Evolutionary conservation across 2,888 invertebrate genomes (phyloP).

Genomic region (Drosophila engyochracea): DNA sequence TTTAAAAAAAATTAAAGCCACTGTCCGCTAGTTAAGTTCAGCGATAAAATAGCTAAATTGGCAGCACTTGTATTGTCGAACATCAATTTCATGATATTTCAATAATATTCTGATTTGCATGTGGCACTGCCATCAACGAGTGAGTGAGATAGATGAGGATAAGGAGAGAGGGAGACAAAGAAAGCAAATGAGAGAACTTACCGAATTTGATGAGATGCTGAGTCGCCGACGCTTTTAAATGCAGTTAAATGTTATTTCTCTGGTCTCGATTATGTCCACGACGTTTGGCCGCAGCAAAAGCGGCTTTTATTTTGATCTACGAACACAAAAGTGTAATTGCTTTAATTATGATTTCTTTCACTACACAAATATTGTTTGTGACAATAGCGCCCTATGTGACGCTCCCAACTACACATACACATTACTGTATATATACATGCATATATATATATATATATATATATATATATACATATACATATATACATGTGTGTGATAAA

Average conservation of each 20-base stretch:
- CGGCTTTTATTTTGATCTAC: constrained; percentile 49
- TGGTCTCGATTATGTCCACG: constrained; percentile 15
- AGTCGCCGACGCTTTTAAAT: constrained; percentile 27
- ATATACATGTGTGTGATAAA: constrained; percentile 47
- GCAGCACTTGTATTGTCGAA: neutral
- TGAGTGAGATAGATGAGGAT: neutral
- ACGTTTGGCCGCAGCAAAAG: constrained; percentile 45
- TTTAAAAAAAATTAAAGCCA: neutral
- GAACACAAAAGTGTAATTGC: constrained; percentile 44
- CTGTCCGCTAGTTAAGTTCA: neutral
- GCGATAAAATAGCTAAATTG: neutral
- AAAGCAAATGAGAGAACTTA: constrained; percentile 28
- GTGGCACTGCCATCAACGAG: neutral
- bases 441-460: constrained; percentile 13
- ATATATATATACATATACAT: neutral
- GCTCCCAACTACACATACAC: constrained; percentile 7
- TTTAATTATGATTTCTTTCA: constrained; percentile 31
- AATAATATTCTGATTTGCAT: constrained; percentile 38
- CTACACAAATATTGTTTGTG: constrained; percentile 17
- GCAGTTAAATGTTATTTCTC: constrained; percentile 13
- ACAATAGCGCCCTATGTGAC: constrained; percentile 9
- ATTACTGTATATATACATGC: constrained; percentile 20
- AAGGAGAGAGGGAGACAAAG: neutral
- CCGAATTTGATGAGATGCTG: constrained; percentile 33
- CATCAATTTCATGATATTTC: constrained; percentile 12